Evolutionary conservation across 2,797 vertebrate species (phyloP).

Genomic region (Acanthurus lineatus): DNA sequence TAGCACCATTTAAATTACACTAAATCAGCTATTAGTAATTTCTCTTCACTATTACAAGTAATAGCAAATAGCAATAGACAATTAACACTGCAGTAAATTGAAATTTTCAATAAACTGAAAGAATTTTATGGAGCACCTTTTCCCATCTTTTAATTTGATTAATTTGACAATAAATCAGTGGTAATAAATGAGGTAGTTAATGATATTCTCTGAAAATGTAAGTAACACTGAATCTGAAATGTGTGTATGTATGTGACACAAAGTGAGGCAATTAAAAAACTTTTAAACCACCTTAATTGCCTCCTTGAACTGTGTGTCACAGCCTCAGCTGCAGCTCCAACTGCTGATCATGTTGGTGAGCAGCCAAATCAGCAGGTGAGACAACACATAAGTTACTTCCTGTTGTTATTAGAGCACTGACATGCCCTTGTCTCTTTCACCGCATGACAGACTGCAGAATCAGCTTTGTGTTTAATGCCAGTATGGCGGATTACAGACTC

Average conservation of each 20-base stretch:
- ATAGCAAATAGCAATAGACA: too few species aligned
- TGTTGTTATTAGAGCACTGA: not conserved
- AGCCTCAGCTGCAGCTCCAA: constrained; percentile 1
- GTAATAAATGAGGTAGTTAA: not conserved
- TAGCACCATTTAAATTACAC: too few species aligned
- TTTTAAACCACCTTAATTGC: not conserved
- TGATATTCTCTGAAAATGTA: not conserved
- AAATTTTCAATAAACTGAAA: too few species aligned
- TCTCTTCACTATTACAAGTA: not conserved
- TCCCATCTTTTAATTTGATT: not conserved
- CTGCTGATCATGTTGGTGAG: not conserved
- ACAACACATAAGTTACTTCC: constrained; percentile 1
- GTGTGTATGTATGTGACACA: not conserved
- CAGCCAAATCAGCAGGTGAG: not conserved
- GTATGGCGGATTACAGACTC: not conserved
- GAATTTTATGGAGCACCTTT: not conserved
- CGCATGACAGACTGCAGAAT: not conserved
- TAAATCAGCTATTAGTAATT: not conserved
- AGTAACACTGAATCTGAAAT: not conserved
- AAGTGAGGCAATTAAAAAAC: not conserved
- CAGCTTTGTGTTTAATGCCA: constrained; percentile 3
- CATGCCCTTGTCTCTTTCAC: constrained; percentile 2
- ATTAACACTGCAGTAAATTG: too few species aligned
- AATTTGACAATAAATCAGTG: not conserved
- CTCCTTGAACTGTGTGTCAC: not conserved